These are phyloP conservation scores for Ranitomeya variabilis DNA, from an alignment of 2,113 vertebrate genomes.

Conservation along the genomic window DNA sequence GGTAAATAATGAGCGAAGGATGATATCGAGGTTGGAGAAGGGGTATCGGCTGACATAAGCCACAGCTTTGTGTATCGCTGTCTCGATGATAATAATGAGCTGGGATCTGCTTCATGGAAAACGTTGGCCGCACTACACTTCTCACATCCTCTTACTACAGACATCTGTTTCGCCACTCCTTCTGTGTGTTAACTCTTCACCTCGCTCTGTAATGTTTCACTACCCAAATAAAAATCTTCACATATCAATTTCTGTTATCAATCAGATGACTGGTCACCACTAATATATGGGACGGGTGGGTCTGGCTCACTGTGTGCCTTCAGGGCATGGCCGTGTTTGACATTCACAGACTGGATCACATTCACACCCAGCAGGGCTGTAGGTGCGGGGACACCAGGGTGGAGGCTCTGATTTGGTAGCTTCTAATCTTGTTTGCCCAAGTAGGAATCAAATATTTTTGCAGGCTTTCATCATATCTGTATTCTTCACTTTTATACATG, in stretches of 20 bases:
- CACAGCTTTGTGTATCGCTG: not conserved
- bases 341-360: not conserved
- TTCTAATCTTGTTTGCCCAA: slow-evolving; percentile 18
- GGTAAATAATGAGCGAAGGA: not conserved
- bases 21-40: not conserved
- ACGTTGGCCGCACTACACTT: not conserved
- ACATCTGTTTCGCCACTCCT: not conserved
- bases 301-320: slow-evolving; percentile 2
- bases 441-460: not conserved
- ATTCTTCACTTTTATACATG: not conserved
- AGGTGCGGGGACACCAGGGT: not conserved
- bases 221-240: too few relatives aligned
- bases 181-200: not conserved
- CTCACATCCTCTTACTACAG: slow-evolving; percentile 6
- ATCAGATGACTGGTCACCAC: not conserved
- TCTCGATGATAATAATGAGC: not conserved
- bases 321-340: slow-evolving; percentile 27
- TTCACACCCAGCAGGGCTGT: slow-evolving; percentile 29
- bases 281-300: not conserved
- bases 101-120: not conserved
- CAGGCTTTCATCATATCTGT: too few relatives aligned
- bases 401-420: slow-evolving; percentile 28
- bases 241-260: too few relatives aligned
- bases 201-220: too few relatives aligned
- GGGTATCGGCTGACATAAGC: not conserved